Evolutionary conservation across 1,140 invertebrate species (phyloP), one percentile per base, ranked within the genome.

Genomic region (Panulirus ornatus): DNA sequence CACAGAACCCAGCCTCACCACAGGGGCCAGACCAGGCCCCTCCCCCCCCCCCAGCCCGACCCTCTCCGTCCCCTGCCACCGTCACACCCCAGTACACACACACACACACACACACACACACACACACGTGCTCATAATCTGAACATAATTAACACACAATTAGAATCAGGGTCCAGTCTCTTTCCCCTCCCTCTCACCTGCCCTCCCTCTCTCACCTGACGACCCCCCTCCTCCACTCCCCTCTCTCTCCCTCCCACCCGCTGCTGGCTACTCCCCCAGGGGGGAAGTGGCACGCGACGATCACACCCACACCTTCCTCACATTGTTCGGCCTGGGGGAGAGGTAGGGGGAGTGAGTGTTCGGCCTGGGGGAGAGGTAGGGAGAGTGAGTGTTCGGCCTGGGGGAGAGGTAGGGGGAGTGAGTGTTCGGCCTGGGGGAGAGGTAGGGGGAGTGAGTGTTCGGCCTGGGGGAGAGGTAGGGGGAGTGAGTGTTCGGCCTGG

Each of bases 71-170:
- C 30, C n/a, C 44, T 27, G 30, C 66, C n/a, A n/a, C 36, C 71
- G 8, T 36, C 71, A 34, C 34, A 9, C 71, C 27, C 34, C 36
- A 16, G 14, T 30, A 22, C 66, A n/a, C 19, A 16, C 51, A 83
- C 81, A 83, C 42, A 51, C 66, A 54, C 16, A 27, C 47, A 30
- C 54, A 14, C 58, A 83, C 58, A 70, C 81, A 42, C 81, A 27
- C 42, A 27, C 81, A 36, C 47, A 8, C 78, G 44, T 42, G 30
- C 47, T 22, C 54, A 36, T 51, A 83, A 83, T 83, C 81, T 38
- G 54, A 66, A 58, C 58, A 83, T 83, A 63, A 83, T 83, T 83
- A 83, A 66, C 81, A 83, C 81, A 83, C 81, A 83, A 83, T 83
- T 83, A 83, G 81, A 83, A 83, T 83, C 81, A 83, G 34, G n/a